These are phyloP conservation scores for Folsomia candida DNA, from an alignment of 2,888 invertebrate genomes.

Conservation along the genomic window DNA sequence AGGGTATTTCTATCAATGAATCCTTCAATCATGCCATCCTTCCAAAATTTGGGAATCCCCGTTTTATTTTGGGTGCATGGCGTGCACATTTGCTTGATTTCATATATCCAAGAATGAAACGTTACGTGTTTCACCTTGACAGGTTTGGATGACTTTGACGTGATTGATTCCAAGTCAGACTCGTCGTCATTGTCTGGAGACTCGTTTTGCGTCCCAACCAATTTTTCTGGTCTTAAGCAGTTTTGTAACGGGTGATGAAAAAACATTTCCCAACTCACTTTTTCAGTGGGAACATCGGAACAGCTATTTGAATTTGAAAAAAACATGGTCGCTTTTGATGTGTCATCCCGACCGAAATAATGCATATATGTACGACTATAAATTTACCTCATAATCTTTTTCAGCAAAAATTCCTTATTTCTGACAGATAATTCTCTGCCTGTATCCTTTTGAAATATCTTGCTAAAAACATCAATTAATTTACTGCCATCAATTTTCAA, in stretches of 20 bases:
- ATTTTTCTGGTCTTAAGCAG: not conserved
- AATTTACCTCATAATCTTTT: not conserved
- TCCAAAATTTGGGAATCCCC: not conserved
- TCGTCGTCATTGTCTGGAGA: no score
- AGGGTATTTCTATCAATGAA: not conserved
- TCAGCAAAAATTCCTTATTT: not conserved
- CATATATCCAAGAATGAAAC: not conserved
- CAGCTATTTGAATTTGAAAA: no score
- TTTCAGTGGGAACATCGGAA: not conserved
- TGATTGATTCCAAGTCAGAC: no score
- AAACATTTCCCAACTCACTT: not conserved
- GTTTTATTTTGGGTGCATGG: not conserved
- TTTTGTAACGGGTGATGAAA: not conserved
- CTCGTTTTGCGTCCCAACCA: no score
- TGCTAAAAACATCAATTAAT: not conserved
- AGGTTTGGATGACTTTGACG: no score
- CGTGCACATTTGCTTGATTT: not conserved
- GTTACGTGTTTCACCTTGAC: no score
- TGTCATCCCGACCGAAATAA: no score
- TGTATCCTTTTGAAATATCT: not conserved
- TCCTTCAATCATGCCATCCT: not conserved
- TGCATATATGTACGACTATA: no score
- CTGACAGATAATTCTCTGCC: not conserved
- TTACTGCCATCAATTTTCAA: not conserved
- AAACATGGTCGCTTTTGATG: no score